Evolutionary conservation across 2,888 invertebrate species (phyloP).

Genomic region (Stenchaetothrips biformis): DNA sequence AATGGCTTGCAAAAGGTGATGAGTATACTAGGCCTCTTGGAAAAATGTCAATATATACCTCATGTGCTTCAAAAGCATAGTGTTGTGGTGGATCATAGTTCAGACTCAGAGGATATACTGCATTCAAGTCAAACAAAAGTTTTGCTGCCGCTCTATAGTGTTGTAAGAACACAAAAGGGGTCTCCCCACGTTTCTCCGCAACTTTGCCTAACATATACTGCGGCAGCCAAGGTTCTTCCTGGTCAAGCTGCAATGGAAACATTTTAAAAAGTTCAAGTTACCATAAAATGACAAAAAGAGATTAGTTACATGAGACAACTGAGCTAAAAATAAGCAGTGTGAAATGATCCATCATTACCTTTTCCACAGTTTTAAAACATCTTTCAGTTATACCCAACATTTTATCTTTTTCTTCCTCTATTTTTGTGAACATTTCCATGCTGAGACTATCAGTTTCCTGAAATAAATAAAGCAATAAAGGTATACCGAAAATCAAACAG

Average conservation of each 20-base stretch:
- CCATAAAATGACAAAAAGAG: neutral
- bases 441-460: constrained; percentile 44
- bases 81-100: constrained; percentile 78
- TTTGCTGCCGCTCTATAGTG: constrained; percentile 55
- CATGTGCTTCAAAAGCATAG: constrained; percentile 81
- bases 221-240: constrained; percentile 86
- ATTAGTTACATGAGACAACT: neutral
- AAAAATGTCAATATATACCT: constrained; percentile 48
- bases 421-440: constrained; percentile 56
- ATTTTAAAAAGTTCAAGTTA: too few relatives aligned
- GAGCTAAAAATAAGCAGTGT: neutral
- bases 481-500: constrained; percentile 37
- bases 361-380: constrained; percentile 69
- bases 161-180: constrained; percentile 67
- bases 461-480: constrained; percentile 38
- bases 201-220: constrained; percentile 96
- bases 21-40: neutral
- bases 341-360: constrained; percentile 47
- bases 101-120: constrained; percentile 48
- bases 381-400: constrained; percentile 72
- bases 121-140: neutral
- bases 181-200: constrained; percentile 75
- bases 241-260: constrained; percentile 41
- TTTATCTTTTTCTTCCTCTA: constrained; percentile 71
- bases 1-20: neutral